Percentiles rank a stretch among this genome's conserved stretches.
phyloP scores from a whole-genome alignment of 2,113 vertebrate species.

The Isichthys henryi region DNA sequence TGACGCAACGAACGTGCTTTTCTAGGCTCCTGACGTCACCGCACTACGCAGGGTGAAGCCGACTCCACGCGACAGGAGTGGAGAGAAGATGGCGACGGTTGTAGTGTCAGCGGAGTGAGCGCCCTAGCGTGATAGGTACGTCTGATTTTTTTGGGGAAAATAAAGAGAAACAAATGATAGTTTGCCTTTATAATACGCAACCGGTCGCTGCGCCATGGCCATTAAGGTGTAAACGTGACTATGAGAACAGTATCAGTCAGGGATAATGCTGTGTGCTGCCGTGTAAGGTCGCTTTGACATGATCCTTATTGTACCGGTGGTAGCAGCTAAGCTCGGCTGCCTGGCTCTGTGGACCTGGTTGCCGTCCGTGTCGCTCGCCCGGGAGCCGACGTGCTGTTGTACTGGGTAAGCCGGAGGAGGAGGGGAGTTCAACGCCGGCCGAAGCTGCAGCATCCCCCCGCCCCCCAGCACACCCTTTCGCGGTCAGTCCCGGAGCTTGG shows the following conservation, averaged over 20 bases:
- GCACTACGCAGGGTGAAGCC: conserved; percentile 42
- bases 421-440: neutral
- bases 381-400: neutral
- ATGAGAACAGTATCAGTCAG: neutral
- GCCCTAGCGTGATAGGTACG: conserved; percentile 48
- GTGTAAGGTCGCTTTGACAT: conserved; percentile 7
- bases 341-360: neutral
- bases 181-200: conserved; percentile 26
- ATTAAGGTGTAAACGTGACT: neutral
- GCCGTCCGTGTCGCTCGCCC: neutral
- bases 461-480: neutral
- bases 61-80: conserved; percentile 53
- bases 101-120: conserved; percentile 39
- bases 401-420: too few relatives aligned
- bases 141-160: neutral
- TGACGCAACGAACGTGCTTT: conserved; percentile 6
- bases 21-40: conserved; percentile 39
- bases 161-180: conserved; percentile 12
- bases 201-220: neutral
- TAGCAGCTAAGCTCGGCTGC: neutral
- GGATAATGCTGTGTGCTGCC: neutral
- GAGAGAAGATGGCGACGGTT: conserved; percentile 58
- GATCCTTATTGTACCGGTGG: conserved; percentile 13
- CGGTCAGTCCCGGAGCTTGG: neutral
- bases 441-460: neutral